These are phyloP conservation scores for Drosophila sechellia DNA, from an alignment of 1,140 invertebrate species.

Conservation along the genomic window DNA sequence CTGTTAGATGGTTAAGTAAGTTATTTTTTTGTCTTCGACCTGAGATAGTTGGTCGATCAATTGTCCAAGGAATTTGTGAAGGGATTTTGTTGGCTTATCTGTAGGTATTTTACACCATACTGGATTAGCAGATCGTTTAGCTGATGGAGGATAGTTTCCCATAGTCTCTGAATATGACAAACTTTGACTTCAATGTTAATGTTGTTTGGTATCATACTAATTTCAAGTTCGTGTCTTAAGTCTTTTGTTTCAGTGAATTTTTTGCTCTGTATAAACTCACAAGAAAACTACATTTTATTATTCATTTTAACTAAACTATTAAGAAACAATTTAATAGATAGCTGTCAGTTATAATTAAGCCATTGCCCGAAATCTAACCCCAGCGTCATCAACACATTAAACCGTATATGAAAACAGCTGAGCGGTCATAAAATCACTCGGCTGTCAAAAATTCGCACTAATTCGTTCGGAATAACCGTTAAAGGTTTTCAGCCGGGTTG, in stretches of 20 bases:
- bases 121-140: constrained; percentile 8
- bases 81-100: constrained; percentile 3
- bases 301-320: neutral
- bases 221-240: constrained; percentile 13
- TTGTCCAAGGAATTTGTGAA: constrained; percentile 33
- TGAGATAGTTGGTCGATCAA: constrained; percentile 26
- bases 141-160: constrained; percentile 13
- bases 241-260: constrained; percentile 2
- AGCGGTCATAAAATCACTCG: constrained; percentile 66
- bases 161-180: constrained; percentile 13
- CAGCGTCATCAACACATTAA: constrained; percentile 22
- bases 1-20: constrained; percentile 52
- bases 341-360: constrained; percentile 6
- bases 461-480: constrained; percentile 71
- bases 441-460: constrained; percentile 77
- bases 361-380: neutral
- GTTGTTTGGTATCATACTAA: neutral
- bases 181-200: neutral
- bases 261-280: too few relatives aligned
- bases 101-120: neutral
- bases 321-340: neutral
- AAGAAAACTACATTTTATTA: too few relatives aligned
- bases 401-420: constrained; percentile 4
- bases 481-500: constrained; percentile 44
- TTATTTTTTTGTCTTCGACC: constrained; percentile 44